A percentile compares a stretch with the other conserved stretches of the same genome.
Evolutionary conservation across 2,797 vertebrate genomes (phyloP).

Genomic region (Ficedula albicollis): DNA sequence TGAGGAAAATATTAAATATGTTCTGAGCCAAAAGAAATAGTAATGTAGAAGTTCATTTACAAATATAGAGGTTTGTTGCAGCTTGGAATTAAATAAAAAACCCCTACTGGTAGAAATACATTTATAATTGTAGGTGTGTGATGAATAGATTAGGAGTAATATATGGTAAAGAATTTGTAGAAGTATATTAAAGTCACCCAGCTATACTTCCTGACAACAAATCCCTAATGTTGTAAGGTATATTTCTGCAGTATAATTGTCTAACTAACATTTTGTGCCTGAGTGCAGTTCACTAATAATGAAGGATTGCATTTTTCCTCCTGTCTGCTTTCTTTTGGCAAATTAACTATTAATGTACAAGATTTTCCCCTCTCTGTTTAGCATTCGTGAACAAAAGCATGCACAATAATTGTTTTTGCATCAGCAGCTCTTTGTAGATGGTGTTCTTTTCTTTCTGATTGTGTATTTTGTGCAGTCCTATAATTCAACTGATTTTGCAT

Average conservation of each 20-base stretch:
- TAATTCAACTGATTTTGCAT: not conserved
- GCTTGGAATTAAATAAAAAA: not conserved
- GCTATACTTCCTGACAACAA: not conserved
- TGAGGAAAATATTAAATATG: constrained; percentile 22
- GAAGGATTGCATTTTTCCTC: not conserved
- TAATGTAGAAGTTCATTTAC: not conserved
- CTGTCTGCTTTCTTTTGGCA: not conserved
- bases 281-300: not conserved
- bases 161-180: not conserved
- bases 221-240: not conserved
- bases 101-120: not conserved
- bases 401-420: not conserved
- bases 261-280: not conserved
- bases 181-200: not conserved
- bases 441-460: not conserved
- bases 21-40: constrained; percentile 20
- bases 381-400: not conserved
- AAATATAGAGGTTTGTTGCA: not conserved
- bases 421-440: not conserved
- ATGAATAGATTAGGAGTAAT: not conserved
- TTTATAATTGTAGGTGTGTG: not conserved
- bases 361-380: not conserved
- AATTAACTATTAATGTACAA: not conserved
- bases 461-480: not conserved
- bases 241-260: not conserved